A percentile compares a stretch with the other conserved stretches of the same genome.
These are phyloP conservation scores for Ovis canadensis DNA, from an alignment of 2,113 vertebrate genomes.

Conservation along the genomic window DNA sequence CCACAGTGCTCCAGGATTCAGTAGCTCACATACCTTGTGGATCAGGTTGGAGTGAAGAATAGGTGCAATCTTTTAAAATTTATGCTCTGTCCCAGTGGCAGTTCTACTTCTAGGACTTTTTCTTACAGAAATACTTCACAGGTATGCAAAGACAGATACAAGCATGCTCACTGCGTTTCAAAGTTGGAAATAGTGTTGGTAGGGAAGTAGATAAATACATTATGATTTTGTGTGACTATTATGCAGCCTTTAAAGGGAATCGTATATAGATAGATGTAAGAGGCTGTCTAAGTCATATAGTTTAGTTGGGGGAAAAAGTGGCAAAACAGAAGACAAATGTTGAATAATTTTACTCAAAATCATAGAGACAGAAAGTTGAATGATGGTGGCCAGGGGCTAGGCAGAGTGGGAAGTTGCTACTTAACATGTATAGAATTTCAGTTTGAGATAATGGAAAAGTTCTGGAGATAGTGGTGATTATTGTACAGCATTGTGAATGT, in stretches of 20 bases:
- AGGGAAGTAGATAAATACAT: background rate
- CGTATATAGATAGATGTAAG: background rate
- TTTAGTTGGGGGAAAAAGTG: background rate
- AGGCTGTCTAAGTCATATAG: background rate
- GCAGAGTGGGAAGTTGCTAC: background rate
- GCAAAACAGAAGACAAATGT: background rate
- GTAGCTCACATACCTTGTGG: background rate
- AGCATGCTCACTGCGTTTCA: background rate
- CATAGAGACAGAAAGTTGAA: background rate
- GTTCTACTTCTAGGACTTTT: background rate
- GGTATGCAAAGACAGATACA: background rate
- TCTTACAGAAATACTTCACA: background rate
- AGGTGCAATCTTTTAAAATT: background rate
- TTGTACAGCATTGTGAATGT: background rate
- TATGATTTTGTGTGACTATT: background rate
- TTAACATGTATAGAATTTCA: background rate
- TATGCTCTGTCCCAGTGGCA: background rate
- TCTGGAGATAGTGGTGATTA: background rate
- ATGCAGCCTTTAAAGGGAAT: background rate
- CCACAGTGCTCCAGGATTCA: background rate
- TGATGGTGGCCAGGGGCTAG: background rate
- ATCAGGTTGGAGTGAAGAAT: background rate
- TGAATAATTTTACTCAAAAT: background rate
- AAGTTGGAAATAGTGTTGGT: background rate
- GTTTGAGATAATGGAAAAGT: background rate